Conservation (phyloP, 2,113 vertebrate genomes). For the Corydoras maculifer region DNA sequence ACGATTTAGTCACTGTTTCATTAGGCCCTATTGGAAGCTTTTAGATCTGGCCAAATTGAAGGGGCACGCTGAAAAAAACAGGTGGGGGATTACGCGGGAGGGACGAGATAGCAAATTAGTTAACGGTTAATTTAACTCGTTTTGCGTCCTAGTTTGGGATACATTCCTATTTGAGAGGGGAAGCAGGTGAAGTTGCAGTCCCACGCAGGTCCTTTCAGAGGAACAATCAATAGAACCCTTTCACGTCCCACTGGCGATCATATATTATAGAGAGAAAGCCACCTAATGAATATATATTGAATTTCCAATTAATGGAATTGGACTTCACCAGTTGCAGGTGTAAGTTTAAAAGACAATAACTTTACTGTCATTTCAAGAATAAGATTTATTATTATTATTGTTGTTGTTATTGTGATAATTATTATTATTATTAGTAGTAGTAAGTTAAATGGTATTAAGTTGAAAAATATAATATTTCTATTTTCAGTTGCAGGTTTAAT, state of each 20-base stretch:
- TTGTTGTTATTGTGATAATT: too few relatives aligned
- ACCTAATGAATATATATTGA: conserved; percentile 94
- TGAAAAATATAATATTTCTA: too few relatives aligned
- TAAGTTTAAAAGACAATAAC: conserved; percentile 73
- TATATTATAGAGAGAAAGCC: conserved; percentile 87
- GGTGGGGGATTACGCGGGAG: conserved; percentile 85
- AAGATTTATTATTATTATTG: conserved; percentile 17
- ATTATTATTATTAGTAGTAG: too few relatives aligned
- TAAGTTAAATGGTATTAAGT: too few relatives aligned
- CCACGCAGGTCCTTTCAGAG: conserved; percentile 88
- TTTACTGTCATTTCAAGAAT: conserved; percentile 61
- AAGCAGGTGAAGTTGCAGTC: conserved; percentile 98
- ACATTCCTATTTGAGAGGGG: conserved; percentile 99
- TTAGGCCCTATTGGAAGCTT: conserved; percentile 97
- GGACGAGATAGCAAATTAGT: conserved; percentile 89
- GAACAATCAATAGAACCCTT: conserved; percentile 85
- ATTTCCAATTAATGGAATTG: conserved; percentile 93
- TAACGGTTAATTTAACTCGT: conserved; percentile 98
- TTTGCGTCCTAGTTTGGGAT: conserved; percentile 95
- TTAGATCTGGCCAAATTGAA: conserved; percentile 96
- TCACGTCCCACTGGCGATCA: conserved; percentile 82
- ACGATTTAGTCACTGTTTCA: conserved; percentile 95
- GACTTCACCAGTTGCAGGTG: conserved; percentile 86
- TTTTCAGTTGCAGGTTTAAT: conserved; percentile 83
- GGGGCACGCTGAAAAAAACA: conserved; percentile 75